phyloP scores from a whole-genome alignment of 2,113 vertebrate genomes.

The Mystacornis crossleyi region DNA sequence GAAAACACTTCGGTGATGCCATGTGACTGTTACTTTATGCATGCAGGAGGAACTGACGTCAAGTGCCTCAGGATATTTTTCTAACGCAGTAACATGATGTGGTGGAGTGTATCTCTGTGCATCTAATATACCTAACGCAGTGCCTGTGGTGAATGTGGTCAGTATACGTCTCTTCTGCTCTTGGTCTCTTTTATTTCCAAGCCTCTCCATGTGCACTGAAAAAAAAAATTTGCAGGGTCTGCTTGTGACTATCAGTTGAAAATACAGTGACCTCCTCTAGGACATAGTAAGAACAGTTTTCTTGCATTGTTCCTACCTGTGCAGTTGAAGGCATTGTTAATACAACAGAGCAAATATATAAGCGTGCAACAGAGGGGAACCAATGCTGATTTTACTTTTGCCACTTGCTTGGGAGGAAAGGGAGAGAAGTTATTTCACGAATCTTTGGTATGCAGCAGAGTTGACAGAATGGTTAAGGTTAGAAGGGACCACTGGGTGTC shows the following conservation, averaged over 20 bases:
- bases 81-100: neutral
- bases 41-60: conserved; percentile 51
- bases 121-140: neutral
- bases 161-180: neutral
- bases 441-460: neutral
- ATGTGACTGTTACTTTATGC: conserved; percentile 19
- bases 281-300: neutral
- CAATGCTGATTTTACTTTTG: neutral
- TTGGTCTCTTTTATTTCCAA: neutral
- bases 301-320: neutral
- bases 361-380: neutral
- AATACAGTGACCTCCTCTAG: neutral
- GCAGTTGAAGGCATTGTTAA: neutral
- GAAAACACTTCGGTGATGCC: conserved; percentile 10
- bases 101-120: neutral
- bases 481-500: neutral
- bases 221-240: neutral
- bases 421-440: neutral
- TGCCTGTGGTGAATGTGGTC: neutral
- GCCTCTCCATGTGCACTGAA: fast-evolving
- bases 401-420: neutral
- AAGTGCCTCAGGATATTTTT: conserved; percentile 20
- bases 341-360: neutral
- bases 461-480: neutral
- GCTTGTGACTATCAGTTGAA: neutral